Evolutionary conservation across 2,888 invertebrate genomes (phyloP), one percentile per base, ranked within the genome.

Genomic region (Spilosoma lubricipeda): DNA sequence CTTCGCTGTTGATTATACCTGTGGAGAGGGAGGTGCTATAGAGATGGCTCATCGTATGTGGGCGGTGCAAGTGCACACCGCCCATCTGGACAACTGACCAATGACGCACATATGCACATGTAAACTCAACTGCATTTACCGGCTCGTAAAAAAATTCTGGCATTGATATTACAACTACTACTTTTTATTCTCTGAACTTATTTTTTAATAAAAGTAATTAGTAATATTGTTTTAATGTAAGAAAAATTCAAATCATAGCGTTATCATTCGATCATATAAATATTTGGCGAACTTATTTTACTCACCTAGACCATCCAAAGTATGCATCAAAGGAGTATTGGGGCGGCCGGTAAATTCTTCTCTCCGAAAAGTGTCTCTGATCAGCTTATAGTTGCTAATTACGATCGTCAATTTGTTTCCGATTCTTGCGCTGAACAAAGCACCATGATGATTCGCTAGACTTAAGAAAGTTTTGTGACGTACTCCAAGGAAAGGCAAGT

Each of bases 1-100:
- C 99, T 83, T 98, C 98, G 86, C 98, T 98, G 93, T 99, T 99
- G 89, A 99, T 97, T 85, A 99, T 97, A 85, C 99, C 99, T 99
- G 96, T 70, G 93, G 89, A 88, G 88, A 91, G 86, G 90, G 86
- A 90, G 91, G 91, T 87, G 90, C 88, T 89, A 73, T 83, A 89
- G 82, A 82, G 80, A 86, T 86, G 87, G 86, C 82, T 89, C 81
- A 82, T 85, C 81, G 80, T 78, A 79, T 85, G 92, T 92, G 92
- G 93, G 94, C 92, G 93, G 92, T 83, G 90, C 90, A 81, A 72
- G 86, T 88, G 85, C 86, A 85, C 77, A 66, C 85, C 88, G 89
- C 88, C 89, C 48, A 48, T 48, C 86, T 88, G 90, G 88, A 85
- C 86, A 86, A 76, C 72, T 76, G 75, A 79, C 79, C 68, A 73